Conservation (phyloP, 2,113 vertebrate genomes). For the Procapra przewalskii region DNA sequence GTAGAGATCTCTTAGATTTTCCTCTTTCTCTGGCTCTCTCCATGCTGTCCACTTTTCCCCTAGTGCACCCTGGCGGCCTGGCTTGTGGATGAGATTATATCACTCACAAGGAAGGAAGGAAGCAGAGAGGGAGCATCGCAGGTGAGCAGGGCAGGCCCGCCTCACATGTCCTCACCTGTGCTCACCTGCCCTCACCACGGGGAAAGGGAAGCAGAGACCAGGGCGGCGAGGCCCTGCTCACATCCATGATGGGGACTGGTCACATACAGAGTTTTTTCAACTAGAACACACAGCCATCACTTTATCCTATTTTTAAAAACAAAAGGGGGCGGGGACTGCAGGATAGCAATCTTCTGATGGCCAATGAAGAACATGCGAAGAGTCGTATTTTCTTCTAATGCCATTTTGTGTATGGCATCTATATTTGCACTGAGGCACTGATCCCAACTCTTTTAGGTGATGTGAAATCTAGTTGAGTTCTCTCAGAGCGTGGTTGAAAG, state of each 20-base stretch:
- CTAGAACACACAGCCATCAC: background rate
- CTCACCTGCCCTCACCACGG: background rate
- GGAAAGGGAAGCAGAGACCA: background rate
- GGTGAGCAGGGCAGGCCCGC: rapidly evolving
- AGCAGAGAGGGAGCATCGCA: rapidly evolving
- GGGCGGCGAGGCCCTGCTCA: background rate
- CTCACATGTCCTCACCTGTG: background rate
- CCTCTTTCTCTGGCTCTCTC: no score
- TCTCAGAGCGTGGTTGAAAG: background rate
- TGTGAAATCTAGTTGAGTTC: background rate
- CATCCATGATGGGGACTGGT: background rate
- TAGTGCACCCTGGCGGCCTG: background rate
- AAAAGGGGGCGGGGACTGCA: no score
- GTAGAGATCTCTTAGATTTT: no score
- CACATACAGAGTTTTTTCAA: background rate
- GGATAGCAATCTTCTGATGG: background rate
- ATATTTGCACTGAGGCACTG: no score
- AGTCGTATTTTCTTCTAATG: background rate
- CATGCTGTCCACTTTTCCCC: rapidly evolving
- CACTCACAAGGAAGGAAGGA: background rate
- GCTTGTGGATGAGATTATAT: background rate
- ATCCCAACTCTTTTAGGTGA: background rate
- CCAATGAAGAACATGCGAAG: rapidly evolving
- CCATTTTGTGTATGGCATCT: no score
- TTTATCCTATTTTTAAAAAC: no score